These are phyloP conservation scores for Monopis laevigella DNA, from an alignment of 2,888 invertebrate genomes.

Conservation along the genomic window DNA sequence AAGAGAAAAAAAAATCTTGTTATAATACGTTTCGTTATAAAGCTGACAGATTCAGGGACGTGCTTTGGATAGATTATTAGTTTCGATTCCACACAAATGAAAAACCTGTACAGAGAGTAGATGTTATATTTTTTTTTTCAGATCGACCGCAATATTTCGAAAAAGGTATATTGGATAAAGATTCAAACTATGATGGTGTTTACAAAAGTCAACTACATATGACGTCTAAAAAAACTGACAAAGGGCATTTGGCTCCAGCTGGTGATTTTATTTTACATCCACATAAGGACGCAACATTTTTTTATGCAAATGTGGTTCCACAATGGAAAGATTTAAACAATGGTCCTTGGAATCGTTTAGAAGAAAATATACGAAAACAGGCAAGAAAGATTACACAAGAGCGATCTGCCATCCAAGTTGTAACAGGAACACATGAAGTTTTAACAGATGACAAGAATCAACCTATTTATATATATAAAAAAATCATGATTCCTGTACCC, in stretches of 20 bases:
- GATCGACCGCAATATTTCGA: too few relatives aligned
- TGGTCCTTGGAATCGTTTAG: constrained; percentile 59
- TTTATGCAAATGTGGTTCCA: constrained; percentile 55
- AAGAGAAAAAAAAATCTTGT: too few relatives aligned
- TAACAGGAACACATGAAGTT: constrained; percentile 46
- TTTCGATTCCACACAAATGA: too few relatives aligned
- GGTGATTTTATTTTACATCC: constrained; percentile 55
- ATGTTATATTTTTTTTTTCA: too few relatives aligned
- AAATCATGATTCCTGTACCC: constrained; percentile 41
- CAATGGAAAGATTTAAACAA: constrained; percentile 59
- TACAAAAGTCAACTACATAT: too few relatives aligned
- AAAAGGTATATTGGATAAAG: too few relatives aligned
- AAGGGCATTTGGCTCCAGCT: constrained; percentile 60
- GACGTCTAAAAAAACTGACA: too few relatives aligned
- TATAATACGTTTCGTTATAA: too few relatives aligned
- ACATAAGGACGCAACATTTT: constrained; percentile 55
- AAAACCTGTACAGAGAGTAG: too few relatives aligned
- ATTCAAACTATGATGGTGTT: too few relatives aligned
- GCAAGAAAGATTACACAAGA: constrained; percentile 33
- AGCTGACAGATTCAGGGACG: too few relatives aligned
- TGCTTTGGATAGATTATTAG: too few relatives aligned
- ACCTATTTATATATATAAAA: constrained; percentile 30
- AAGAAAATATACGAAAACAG: constrained; percentile 38
- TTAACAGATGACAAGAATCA: constrained; percentile 33
- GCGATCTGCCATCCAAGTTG: constrained; percentile 39